Evolutionary conservation across 2,888 invertebrate genomes (phyloP).

Genomic region (Gortyna flavago): DNA sequence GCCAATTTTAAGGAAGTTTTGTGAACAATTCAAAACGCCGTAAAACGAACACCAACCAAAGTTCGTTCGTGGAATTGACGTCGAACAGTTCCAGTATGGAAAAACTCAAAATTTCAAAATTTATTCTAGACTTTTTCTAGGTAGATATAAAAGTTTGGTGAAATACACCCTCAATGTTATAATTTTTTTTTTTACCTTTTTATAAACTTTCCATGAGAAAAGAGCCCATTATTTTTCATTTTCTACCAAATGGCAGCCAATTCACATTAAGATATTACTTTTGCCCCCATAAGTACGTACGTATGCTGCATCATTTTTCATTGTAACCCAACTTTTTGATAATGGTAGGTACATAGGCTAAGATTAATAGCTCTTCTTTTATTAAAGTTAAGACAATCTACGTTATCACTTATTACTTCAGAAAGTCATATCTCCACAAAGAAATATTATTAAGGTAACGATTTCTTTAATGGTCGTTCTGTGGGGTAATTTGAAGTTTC

Average conservation of each 20-base stretch:
- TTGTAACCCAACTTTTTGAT: conserved; percentile 2
- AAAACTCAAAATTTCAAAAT: too few relatives aligned
- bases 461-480: conserved; percentile 42
- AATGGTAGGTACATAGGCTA: not conserved
- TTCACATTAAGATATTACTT: not conserved
- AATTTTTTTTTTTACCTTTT: not conserved
- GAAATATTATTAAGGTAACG: conserved; percentile 45
- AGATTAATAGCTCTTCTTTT: conserved; percentile 27
- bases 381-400: conserved; percentile 47
- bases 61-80: too few relatives aligned
- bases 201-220: not conserved
- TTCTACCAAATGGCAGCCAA: not conserved
- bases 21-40: too few relatives aligned
- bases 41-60: too few relatives aligned
- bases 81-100: too few relatives aligned
- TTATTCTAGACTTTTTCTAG: too few relatives aligned
- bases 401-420: conserved; percentile 31
- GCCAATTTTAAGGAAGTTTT: too few relatives aligned
- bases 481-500: conserved; percentile 43
- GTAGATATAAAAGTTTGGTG: not conserved
- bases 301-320: not conserved
- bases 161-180: not conserved
- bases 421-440: conserved; percentile 36
- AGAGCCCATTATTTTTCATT: not conserved
- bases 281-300: not conserved